Base-by-base conservation (phyloP, 2,888 invertebrate genomes). In the Apamea anceps region DNA sequence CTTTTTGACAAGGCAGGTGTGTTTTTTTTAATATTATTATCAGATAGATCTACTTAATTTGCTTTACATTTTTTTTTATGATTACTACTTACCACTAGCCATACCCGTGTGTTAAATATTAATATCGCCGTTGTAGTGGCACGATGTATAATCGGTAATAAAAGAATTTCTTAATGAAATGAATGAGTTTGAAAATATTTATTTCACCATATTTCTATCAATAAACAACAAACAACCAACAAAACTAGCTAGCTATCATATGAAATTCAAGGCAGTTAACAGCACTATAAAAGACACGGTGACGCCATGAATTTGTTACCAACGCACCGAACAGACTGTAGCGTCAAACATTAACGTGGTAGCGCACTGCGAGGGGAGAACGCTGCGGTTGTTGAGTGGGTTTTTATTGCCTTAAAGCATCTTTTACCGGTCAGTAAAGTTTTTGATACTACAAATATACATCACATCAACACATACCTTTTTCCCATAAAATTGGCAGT, bases 221-320 rank as follows among this genome's bases (percentile, higher is more conserved):
- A 76, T 67, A 79, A 63, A 48, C 15, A 57, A n/a, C 15, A n/a
- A 60, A 60, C 5, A 62, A 48, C 21, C 10, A 32, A 62, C 62
- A 54, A 45, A 60, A 70, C 71, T n/a, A 76, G 25, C 45, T 63
- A 57, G 32, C 63, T 45, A 18, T 72, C n/a, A 71, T 85, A 82
- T 86, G 70, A 84, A 82, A 88, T 90, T 85, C 85, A 78, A 79
- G 75, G 74, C 83, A 85, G 90, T 89, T 90, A 89, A 77, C 78
- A 72, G 62, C 78, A 65, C 80, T 81, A 80, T 85, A 85, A 82
- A 85, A 87, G 80, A 84, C 80, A 82, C 70, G 74, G 87, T 84
- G 86, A 86, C 84, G 80, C 80, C 77, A 89, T 92, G 91, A 92
- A 92, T 92, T 88, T 82, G 89, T 91, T 87, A 92, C 87, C 37